Base-by-base conservation (phyloP, 2,797 vertebrate genomes). In the Loris lydekkerianus region DNA sequence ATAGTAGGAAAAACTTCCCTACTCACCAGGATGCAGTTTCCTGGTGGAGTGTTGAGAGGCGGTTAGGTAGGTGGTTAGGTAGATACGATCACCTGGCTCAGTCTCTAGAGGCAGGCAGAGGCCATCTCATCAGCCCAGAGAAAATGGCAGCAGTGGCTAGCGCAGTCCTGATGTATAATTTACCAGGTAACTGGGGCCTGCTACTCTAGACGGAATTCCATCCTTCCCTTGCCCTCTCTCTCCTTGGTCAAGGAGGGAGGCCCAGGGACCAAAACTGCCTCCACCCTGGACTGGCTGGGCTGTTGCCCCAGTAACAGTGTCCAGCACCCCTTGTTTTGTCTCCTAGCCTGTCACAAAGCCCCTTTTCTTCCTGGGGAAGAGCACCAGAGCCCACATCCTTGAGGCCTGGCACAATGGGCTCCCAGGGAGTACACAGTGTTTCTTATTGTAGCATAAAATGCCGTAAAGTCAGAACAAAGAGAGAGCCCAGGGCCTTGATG, bases 381-480 rank as follows among this genome's bases (percentile, higher is more conserved):
- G 73, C 60, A 81, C 80, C 80, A 83, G 86, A 89, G 27, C 85
- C 91, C 94, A 91, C 93, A 84, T 65, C 96, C 89, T 85, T 40
- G 69, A 88, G 56, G 96, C 95, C 89, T 89, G 92, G 96, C 95
- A 97, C 95, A 97, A 92, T 86, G 95, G 94, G 93, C 86, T 97
- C 95, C 96, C 94, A 87, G 0, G 73, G 96, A 97, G 97, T 9
- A 95, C 91, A 97, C 95, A 96, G 94, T 88, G 80, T 95, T 94
- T 96, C 96, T 60, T 21, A 63, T 94, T 91, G 53, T 91, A 80
- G 73, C 82, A 95, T 31, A 92, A 97, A 95, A 85, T 58, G 11
- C 96, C 29, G 86, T 96, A 94, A 97, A 98, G 83, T 93, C 94
- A 76, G 7, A 93, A 94, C 75, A 97, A 96, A 95, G 95, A 93